These are phyloP conservation scores for Microctenopoma stevenorrisi DNA, from an alignment of 2,797 vertebrate species.

Conservation along the genomic window DNA sequence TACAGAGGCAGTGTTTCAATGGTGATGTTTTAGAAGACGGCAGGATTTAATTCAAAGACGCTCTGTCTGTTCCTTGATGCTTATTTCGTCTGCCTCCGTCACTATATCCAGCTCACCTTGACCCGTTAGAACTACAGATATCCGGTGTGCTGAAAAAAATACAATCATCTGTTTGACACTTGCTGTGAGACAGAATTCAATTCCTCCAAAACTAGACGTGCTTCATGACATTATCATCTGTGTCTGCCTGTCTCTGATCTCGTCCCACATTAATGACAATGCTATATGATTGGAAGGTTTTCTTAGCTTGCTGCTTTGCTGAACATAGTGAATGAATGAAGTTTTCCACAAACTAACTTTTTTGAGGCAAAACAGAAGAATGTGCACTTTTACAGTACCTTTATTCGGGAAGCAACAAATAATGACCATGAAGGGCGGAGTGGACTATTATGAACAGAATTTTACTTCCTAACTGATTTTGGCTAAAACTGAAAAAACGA, in stretches of 20 bases:
- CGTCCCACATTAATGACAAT: constrained; percentile 1
- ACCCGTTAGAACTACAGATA: constrained; percentile 31
- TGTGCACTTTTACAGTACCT: too few relatives aligned
- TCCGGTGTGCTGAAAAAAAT: constrained; percentile 30
- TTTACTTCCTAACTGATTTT: too few relatives aligned
- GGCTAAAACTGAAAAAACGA: too few relatives aligned
- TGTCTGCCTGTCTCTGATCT: constrained; percentile 5
- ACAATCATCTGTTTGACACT: constrained; percentile 38
- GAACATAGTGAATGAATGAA: neutral
- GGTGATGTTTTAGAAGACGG: constrained; percentile 24
- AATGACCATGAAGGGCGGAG: too few relatives aligned
- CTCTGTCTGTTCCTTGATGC: constrained; percentile 15
- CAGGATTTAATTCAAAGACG: constrained; percentile 35
- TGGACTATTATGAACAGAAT: too few relatives aligned
- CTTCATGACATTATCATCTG: neutral
- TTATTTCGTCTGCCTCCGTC: constrained; percentile 24
- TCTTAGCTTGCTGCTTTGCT: neutral
- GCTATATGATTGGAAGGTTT: neutral
- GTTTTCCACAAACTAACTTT: neutral
- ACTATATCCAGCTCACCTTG: constrained; percentile 10
- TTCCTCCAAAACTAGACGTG: constrained; percentile 19
- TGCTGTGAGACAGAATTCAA: constrained; percentile 14
- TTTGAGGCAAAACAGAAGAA: neutral
- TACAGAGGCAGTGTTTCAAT: neutral
- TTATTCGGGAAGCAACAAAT: too few relatives aligned